A percentile compares a stretch with the other conserved stretches of the same genome.
These are phyloP conservation scores for Hypomecis atomaria DNA, from an alignment of 2,888 invertebrate genomes.

Conservation along the genomic window DNA sequence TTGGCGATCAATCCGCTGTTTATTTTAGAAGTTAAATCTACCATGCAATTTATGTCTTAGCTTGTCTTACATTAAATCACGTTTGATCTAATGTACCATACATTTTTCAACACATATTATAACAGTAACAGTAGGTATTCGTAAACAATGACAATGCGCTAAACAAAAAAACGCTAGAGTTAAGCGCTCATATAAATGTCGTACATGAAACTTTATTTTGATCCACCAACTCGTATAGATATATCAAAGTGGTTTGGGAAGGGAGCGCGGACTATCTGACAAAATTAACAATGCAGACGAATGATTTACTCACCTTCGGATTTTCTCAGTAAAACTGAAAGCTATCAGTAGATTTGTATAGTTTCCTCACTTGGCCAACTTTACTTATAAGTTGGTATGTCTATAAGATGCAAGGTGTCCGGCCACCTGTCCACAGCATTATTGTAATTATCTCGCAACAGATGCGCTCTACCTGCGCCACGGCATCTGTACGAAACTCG, in stretches of 20 bases:
- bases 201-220: constrained; percentile 6
- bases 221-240: neutral
- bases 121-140: no score
- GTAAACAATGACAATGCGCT: no score
- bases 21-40: constrained; percentile 42
- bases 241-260: constrained; percentile 9
- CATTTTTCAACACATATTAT: no score
- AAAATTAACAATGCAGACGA: neutral
- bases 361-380: neutral
- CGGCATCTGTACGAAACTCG: constrained; percentile 48
- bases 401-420: constrained; percentile 74
- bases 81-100: no score
- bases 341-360: neutral
- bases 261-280: constrained; percentile 5
- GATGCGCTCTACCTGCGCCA: constrained; percentile 75
- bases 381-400: neutral
- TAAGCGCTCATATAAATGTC: neutral
- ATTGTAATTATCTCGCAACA: constrained; percentile 72
- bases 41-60: constrained; percentile 1
- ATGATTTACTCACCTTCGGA: neutral
- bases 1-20: constrained; percentile 45
- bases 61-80: neutral
- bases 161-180: neutral
- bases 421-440: constrained; percentile 73
- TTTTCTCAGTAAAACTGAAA: neutral